phyloP scores from a whole-genome alignment of 1,140 invertebrate species.

The Lepidurus apus region DNA sequence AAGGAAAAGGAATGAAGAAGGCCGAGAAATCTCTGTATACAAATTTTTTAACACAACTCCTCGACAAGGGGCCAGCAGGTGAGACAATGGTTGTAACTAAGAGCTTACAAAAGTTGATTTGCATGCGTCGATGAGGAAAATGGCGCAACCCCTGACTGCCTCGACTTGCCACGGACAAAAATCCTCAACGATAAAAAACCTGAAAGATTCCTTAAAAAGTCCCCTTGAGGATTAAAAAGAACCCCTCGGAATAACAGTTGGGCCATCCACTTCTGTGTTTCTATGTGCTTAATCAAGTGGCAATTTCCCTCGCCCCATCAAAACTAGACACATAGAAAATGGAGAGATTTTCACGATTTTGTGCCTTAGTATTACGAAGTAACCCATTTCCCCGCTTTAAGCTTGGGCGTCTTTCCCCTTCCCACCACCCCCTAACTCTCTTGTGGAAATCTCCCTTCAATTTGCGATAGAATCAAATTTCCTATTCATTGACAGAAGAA shows the following conservation, averaged over 20 bases:
- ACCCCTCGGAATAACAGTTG: not conserved
- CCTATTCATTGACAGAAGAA: conserved; percentile 5
- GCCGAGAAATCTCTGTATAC: not conserved
- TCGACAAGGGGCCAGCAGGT: not conserved
- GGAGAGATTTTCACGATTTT: no score
- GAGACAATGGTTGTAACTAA: not conserved
- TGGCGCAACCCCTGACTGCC: not conserved
- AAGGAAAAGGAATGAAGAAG: not conserved
- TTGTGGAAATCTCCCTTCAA: not conserved
- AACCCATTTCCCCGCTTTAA: not conserved
- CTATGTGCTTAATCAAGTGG: not conserved
- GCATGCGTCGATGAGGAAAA: not conserved
- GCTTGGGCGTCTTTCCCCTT: not conserved
- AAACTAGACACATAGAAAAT: not conserved
- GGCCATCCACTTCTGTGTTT: not conserved
- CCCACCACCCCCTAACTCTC: not conserved
- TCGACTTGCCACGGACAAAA: not conserved
- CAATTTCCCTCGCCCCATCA: not conserved
- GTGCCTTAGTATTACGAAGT: no score
- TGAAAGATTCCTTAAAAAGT: not conserved
- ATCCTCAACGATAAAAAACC: not conserved
- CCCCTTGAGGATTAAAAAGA: no score
- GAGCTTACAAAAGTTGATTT: not conserved
- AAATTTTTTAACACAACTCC: not conserved
- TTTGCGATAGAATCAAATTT: conserved; percentile 3